phyloP scores from a whole-genome alignment of 2,113 vertebrate species.

The Hippocampus abdominalis region DNA sequence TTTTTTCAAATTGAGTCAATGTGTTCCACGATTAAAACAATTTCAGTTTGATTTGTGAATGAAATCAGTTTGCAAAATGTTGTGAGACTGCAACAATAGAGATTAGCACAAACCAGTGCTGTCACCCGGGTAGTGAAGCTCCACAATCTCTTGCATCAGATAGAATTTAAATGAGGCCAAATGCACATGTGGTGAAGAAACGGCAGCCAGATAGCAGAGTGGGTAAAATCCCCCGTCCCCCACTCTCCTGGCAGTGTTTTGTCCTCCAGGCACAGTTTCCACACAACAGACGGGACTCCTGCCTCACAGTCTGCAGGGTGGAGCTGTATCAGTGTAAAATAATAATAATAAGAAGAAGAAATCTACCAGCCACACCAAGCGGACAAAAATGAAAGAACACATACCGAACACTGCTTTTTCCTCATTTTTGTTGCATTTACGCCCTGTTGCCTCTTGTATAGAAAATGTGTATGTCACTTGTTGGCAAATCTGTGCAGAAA shows the following conservation, averaged over 20 bases:
- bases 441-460: constrained; percentile 28
- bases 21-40: neutral
- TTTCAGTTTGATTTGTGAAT: constrained; percentile 1
- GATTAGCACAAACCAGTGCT: neutral
- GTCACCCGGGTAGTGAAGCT: constrained; percentile 21
- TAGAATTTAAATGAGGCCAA: constrained; percentile 53
- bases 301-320: constrained; percentile 64
- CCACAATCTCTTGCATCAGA: constrained; percentile 6
- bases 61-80: constrained; percentile 19
- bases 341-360: neutral
- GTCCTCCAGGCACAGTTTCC: constrained; percentile 60
- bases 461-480: constrained; percentile 15
- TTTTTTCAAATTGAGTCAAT: neutral
- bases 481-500: constrained; percentile 6
- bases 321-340: constrained; percentile 50
- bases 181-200: constrained; percentile 33
- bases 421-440: constrained; percentile 34
- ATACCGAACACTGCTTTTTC: constrained; percentile 38
- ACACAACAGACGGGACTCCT: constrained; percentile 66
- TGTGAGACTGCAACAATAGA: constrained; percentile 12
- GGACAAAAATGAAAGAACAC: constrained; percentile 45
- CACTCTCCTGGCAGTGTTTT: constrained; percentile 44
- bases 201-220: constrained; percentile 36
- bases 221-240: constrained; percentile 24
- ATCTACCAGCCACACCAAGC: constrained; percentile 44